Conservation (phyloP, 2,797 vertebrate species). For the Pipistrellus nathusii region DNA sequence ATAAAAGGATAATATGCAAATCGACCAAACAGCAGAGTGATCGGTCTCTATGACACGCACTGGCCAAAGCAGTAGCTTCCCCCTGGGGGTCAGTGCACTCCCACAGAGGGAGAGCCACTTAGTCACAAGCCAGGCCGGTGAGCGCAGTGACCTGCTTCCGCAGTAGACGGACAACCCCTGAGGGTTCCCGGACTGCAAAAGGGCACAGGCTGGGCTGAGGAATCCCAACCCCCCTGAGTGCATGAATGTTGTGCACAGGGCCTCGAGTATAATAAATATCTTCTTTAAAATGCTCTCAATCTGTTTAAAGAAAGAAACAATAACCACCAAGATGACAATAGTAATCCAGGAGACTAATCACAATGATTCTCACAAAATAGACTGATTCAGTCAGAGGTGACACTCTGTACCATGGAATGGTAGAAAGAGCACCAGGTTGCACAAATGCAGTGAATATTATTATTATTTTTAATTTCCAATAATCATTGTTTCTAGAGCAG, state of each 20-base stretch:
- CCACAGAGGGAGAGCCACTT: no score
- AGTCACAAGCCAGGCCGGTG: no score
- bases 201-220: no score
- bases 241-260: no score
- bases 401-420: accelerated
- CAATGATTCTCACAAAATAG: neutral
- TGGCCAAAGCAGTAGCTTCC: no score
- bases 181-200: no score
- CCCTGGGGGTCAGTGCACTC: no score
- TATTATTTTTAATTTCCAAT: neutral
- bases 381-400: neutral
- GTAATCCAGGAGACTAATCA: neutral
- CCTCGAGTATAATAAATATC: neutral
- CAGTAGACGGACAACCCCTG: no score
- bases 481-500: neutral
- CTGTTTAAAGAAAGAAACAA: neutral
- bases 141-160: no score
- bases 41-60: accelerated
- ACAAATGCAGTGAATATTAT: neutral
- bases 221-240: no score
- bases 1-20: no score
- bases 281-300: neutral
- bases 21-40: no score
- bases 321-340: neutral
- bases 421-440: neutral